A percentile compares a stretch with the other conserved stretches of the same genome.
Conservation (phyloP, 1,140 invertebrate genomes). For the Formica exsecta region DNA sequence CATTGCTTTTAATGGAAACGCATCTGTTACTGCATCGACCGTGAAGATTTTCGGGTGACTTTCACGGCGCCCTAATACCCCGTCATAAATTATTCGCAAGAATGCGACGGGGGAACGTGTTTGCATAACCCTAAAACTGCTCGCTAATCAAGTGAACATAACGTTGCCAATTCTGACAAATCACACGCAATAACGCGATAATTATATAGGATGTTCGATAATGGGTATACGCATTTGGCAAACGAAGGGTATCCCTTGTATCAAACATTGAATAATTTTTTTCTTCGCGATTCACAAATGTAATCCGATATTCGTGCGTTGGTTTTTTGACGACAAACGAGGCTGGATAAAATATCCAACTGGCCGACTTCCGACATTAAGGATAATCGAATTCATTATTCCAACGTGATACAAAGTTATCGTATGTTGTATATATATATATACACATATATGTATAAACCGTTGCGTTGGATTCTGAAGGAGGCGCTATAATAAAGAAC, state of each 20-base stretch:
- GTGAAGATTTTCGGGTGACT: slow-evolving; percentile 50
- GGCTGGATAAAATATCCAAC: slow-evolving; percentile 11
- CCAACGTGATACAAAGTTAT: slow-evolving; percentile 39
- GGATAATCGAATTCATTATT: slow-evolving; percentile 49
- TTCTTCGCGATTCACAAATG: slow-evolving; percentile 7
- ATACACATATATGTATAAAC: neutral
- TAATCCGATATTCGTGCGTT: slow-evolving; percentile 39
- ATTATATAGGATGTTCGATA: slow-evolving; percentile 21
- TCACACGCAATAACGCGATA: neutral
- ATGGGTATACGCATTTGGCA: neutral
- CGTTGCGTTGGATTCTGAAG: slow-evolving; percentile 37
- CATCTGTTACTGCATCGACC: slow-evolving; percentile 61
- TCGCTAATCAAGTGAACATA: slow-evolving; percentile 59
- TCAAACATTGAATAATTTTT: slow-evolving; percentile 8
- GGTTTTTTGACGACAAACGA: slow-evolving; percentile 10
- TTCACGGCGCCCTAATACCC: slow-evolving; percentile 60
- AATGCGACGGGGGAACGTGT: slow-evolving; percentile 56
- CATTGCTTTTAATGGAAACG: slow-evolving; percentile 50
- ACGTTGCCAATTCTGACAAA: slow-evolving; percentile 21
- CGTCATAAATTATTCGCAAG: slow-evolving; percentile 66
- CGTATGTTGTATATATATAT: neutral
- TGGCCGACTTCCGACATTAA: slow-evolving; percentile 51
- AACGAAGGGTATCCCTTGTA: neutral
- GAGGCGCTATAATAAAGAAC: slow-evolving; percentile 50
- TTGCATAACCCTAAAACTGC: slow-evolving; percentile 58